Evolutionary conservation across 1,140 invertebrate species (phyloP), one percentile per base, ranked within the genome.

Genomic region (Aphelenchoides avenae): DNA sequence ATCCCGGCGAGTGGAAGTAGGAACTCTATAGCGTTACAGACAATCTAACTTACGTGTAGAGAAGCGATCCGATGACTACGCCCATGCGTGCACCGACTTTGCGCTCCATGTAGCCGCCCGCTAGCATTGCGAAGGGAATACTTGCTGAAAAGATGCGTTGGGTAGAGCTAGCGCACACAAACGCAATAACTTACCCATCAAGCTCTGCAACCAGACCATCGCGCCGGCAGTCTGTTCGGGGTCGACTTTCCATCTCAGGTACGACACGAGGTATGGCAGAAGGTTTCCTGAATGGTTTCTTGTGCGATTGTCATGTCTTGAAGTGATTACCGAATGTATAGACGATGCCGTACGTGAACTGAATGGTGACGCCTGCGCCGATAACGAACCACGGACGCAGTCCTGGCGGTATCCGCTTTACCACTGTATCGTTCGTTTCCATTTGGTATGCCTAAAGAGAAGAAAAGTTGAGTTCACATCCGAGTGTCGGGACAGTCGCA

Each of bases 341-440:
- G 22, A 67, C 67, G 13, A 67, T 24, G 50, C 65, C 65, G 39
- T 48, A 51, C 3, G 60, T 71, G 41, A 66, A 63, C 66, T 71
- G 68, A 1, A 67, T 24, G 4, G 47, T 13, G 22, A 69, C 39
- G 24, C 56, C 58, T 6, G 65, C 68, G 18, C 24, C 39, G 18
- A 67, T 71, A 5, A 67, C 65, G 15, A 64, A 22, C 31, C 18
- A 31, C 24, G 65, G 13, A n/a, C 65, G 41, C 18, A n/a, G 58
- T 7, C 51, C 26, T 13, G 57, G 11, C 9, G 61, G 52, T 7
- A 67, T 52, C 29, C 33, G 20, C 46, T 46, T 49, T 15, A 67
- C 13, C 29, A 67, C 22, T 0, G 27, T 27, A 44, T 67, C 61
- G 36, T 64, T 41, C 3, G 65, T 67, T 3, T 67, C 68, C 65